Conservation (phyloP, 2,113 vertebrate species). For the Tachycineta bicolor region DNA sequence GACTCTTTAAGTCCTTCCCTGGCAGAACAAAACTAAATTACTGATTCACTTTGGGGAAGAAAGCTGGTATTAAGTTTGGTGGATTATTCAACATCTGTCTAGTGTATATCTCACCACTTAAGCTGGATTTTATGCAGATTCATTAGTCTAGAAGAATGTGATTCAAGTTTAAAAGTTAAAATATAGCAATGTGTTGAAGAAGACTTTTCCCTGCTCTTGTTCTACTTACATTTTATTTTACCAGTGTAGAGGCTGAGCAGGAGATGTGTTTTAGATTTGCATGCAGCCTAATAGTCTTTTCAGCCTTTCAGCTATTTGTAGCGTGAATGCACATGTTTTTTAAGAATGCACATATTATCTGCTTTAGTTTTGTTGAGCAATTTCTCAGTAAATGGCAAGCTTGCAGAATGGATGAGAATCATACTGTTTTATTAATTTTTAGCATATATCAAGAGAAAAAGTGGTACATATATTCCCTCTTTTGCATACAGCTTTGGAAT, state of each 20-base stretch:
- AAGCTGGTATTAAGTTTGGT: background rate
- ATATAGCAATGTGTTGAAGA: background rate
- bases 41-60: background rate
- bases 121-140: background rate
- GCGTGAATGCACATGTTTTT: background rate
- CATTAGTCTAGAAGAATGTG: background rate
- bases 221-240: background rate
- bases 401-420: background rate
- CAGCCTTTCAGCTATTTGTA: background rate
- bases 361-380: background rate
- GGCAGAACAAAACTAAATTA: conserved; percentile 11
- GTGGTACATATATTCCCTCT: background rate
- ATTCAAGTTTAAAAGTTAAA: background rate
- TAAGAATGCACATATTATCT: background rate
- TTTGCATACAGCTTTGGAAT: background rate
- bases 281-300: background rate
- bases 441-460: background rate
- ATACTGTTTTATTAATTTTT: background rate
- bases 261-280: background rate
- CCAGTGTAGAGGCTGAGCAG: background rate
- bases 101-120: background rate
- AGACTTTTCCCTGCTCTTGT: background rate
- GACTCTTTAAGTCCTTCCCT: background rate
- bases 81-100: conserved; percentile 35
- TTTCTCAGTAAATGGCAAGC: background rate